Evolutionary conservation across 2,888 invertebrate species (phyloP), one percentile per base, ranked within the genome.

Genomic region (Noctua janthina): DNA sequence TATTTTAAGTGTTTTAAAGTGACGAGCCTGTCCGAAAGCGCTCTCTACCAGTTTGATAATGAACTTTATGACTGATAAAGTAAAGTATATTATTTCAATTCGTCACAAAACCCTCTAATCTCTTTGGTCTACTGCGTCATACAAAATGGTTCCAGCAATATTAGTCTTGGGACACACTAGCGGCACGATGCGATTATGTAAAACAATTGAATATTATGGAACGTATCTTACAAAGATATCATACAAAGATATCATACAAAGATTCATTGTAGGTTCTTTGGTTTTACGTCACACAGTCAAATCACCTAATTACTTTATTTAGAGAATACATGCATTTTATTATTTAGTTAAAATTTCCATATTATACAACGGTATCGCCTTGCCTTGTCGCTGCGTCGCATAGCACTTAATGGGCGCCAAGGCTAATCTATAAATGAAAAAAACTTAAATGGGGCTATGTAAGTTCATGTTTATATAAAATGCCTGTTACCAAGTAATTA

Each of bases 401-500:
- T 59, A 66, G 51, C 29, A 51, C 7, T 35, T 43, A 23, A 71
- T 62, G 51, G 51, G 46, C 59, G 67, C 62, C 68, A 68, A 72
- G n/a, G 20, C 67, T 59, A 72, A 84, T 79, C 59, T 72, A 84
- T n/a, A 84, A 76, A 64, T 35, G n/a, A 46, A 54, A 76, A 29
- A 35, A 69, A 75, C 20, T 49, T 11, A 76, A 86, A 70, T 67
- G 70, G 67, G 67, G 35, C 46, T 51, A 35, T 39, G n/a, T 66
- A 73, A 66, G 39, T 39, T 68, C 64, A 66, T 81, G 72, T 85
- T 76, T 80, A 76, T 79, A 74, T 77, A 85, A 79, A 73, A 67
- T 69, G 51, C 69, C 59, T 89, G 90, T 90, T 89, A 84, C 91
- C 68, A 90, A 78, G 87, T 89, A 86, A 83, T 82, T 88, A 87